phyloP scores from a whole-genome alignment of 2,888 invertebrate species.

The Nomada ferruginata region DNA sequence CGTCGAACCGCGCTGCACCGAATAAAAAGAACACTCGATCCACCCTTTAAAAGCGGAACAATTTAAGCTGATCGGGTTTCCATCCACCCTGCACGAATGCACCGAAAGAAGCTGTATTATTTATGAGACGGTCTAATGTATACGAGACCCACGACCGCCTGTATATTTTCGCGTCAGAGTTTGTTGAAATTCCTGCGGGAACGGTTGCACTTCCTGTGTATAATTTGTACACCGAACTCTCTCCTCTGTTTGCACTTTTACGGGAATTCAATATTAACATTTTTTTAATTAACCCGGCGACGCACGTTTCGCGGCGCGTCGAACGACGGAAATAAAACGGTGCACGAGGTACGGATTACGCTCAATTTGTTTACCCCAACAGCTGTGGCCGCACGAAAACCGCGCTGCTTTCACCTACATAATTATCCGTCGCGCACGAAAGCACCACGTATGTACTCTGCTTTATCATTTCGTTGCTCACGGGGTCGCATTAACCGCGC shows the following conservation, averaged over 20 bases:
- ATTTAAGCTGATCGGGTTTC: no score
- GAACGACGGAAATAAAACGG: neutral
- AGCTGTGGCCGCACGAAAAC: constrained; percentile 20
- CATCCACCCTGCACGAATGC: no score
- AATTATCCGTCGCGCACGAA: constrained; percentile 34
- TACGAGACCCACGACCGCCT: no score
- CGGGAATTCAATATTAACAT: constrained; percentile 12
- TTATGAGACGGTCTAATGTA: no score
- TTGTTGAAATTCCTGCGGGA: constrained; percentile 1
- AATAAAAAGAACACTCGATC: neutral
- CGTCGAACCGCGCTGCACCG: neutral
- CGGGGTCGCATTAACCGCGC: constrained; percentile 21
- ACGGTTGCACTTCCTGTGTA: neutral
- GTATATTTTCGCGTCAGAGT: constrained; percentile 4
- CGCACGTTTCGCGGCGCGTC: neutral
- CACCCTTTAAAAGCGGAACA: no score
- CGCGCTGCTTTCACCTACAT: constrained; percentile 46
- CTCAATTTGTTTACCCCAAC: constrained; percentile 47
- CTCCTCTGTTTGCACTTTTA: neutral
- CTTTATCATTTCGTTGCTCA: constrained; percentile 14
- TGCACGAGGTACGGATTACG: constrained; percentile 26
- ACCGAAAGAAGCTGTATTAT: no score
- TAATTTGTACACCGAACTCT: constrained; percentile 13
- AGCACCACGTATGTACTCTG: constrained; percentile 7
- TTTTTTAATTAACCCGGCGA: constrained; percentile 8